These are phyloP conservation scores for Prionace glauca DNA, from an alignment of 2,797 vertebrate genomes.

Conservation along the genomic window DNA sequence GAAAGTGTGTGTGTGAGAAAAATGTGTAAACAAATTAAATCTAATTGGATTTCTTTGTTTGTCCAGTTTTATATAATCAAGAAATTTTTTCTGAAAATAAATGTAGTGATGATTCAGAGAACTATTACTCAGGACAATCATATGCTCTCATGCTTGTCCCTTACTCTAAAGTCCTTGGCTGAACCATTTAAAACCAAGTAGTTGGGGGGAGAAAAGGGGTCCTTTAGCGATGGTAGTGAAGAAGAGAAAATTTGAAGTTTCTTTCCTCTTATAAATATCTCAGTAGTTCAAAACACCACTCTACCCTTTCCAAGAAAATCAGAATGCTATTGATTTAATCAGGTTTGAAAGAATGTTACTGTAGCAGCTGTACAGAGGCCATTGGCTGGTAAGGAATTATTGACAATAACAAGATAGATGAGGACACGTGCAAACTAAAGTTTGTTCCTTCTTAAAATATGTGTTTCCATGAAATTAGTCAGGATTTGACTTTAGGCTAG, in stretches of 20 bases:
- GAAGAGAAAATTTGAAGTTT: neutral
- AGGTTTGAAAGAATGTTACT: neutral
- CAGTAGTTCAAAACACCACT: neutral
- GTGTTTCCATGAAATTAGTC: neutral
- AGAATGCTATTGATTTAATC: too few relatives aligned
- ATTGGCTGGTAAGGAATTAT: neutral
- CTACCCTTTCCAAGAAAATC: neutral
- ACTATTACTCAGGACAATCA: neutral
- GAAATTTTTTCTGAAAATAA: neutral
- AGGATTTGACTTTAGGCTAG: neutral
- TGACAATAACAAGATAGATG: slow-evolving; percentile 4
- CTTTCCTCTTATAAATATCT: neutral
- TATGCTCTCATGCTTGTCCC: neutral
- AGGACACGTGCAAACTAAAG: neutral
- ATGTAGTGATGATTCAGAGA: neutral
- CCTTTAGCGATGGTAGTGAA: neutral
- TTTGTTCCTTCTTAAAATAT: neutral
- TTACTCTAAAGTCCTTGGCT: neutral
- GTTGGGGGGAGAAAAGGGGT: neutral
- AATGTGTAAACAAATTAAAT: neutral
- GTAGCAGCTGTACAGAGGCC: neutral
- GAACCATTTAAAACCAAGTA: slow-evolving; percentile 4
- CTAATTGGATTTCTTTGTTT: neutral
- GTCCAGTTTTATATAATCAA: neutral
- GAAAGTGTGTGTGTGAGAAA: too few relatives aligned